A percentile compares a stretch with the other conserved stretches of the same genome.
Evolutionary conservation across 2,113 vertebrate genomes (phyloP).

Genomic region (Amblyornis subalaris): DNA sequence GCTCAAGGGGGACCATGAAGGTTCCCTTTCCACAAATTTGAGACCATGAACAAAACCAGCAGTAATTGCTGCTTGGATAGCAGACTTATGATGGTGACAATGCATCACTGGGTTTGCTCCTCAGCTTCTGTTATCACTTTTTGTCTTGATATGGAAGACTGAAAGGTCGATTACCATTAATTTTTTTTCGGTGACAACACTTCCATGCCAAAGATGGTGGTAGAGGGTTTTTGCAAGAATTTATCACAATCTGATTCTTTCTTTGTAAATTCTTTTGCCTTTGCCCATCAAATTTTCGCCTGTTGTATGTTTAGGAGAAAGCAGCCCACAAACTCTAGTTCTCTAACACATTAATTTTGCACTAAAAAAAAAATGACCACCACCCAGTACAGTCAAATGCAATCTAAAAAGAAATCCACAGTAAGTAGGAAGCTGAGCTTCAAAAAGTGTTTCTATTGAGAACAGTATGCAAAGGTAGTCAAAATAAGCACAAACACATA

Average conservation of each 20-base stretch:
- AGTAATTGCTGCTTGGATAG: background rate
- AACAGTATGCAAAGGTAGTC: slow-evolving; percentile 19
- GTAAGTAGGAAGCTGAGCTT: background rate
- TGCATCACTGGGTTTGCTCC: background rate
- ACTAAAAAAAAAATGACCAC: background rate
- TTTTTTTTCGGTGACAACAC: background rate
- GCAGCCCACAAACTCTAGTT: background rate
- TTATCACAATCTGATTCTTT: background rate
- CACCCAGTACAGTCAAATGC: background rate
- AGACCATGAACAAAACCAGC: background rate
- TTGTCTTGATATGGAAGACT: background rate
- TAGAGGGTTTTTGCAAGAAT: background rate
- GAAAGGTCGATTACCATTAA: background rate
- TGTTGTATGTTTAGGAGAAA: background rate
- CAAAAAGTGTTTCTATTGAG: slow-evolving; percentile 56
- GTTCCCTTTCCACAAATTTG: background rate
- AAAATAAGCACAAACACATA: slow-evolving; percentile 11
- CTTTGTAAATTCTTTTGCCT: background rate
- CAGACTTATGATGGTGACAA: background rate
- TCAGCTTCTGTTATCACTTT: background rate
- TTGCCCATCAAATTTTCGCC: background rate
- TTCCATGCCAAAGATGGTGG: background rate
- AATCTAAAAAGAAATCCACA: background rate
- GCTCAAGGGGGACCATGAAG: background rate
- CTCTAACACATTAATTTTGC: background rate